Percentiles rank a stretch among this genome's conserved stretches.
Conservation (phyloP, 2,888 invertebrate genomes). For the Holacanthella duospinosa region DNA sequence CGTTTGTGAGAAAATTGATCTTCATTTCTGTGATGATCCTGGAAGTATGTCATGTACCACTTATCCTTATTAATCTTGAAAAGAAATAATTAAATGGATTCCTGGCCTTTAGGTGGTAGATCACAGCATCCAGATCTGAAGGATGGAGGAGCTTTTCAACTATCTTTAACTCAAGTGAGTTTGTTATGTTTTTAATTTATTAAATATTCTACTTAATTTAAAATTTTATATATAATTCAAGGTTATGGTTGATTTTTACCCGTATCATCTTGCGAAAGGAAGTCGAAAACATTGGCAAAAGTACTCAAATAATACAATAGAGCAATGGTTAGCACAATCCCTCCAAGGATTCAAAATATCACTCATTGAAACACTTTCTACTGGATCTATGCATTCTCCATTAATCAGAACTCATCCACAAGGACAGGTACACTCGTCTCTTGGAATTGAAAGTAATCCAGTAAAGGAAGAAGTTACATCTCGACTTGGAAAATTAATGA, state of each 20-base stretch:
- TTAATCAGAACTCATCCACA: constrained; percentile 18
- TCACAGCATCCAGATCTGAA: constrained; percentile 72
- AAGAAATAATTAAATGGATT: background rate
- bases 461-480: constrained; percentile 23
- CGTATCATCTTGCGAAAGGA: constrained; percentile 83
- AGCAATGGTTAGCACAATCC: constrained; percentile 77
- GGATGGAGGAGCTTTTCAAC: constrained; percentile 86
- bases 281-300: constrained; percentile 83
- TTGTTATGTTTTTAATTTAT: constrained; percentile 25
- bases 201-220: background rate
- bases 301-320: constrained; percentile 67
- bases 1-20: constrained; percentile 79
- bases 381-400: constrained; percentile 23
- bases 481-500: constrained; percentile 78
- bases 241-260: constrained; percentile 73
- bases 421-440: constrained; percentile 3
- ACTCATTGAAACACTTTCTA: constrained; percentile 52
- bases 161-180: constrained; percentile 61
- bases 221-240: constrained; percentile 48
- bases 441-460: constrained; percentile 10
- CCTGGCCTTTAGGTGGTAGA: constrained; percentile 57
- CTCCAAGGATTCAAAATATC: constrained; percentile 69
- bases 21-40: constrained; percentile 93
- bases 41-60: constrained; percentile 52
- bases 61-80: constrained; percentile 6